Evolutionary conservation across 2,113 vertebrate genomes (phyloP).

Genomic region (Oreotragus oreotragus): DNA sequence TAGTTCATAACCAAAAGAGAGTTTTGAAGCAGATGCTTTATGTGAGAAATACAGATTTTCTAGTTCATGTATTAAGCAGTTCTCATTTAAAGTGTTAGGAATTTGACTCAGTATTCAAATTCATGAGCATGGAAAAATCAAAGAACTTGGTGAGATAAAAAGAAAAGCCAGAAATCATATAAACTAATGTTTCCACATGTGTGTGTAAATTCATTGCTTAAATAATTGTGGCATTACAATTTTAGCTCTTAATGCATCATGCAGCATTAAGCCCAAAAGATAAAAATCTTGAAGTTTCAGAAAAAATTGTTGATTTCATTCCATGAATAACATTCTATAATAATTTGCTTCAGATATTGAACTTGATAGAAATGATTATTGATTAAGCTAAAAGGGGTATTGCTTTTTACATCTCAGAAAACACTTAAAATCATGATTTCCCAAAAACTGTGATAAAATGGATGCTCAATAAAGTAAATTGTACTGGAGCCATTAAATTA

Average conservation of each 20-base stretch:
- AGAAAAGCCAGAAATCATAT: background rate
- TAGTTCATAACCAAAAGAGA: background rate
- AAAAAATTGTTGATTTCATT: background rate
- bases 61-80: background rate
- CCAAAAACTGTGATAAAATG: background rate
- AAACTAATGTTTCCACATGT: background rate
- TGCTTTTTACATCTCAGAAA: background rate
- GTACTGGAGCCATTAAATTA: background rate
- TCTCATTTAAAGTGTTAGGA: background rate
- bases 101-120: background rate
- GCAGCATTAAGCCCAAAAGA: background rate
- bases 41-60: background rate
- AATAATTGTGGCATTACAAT: background rate
- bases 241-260: slow-evolving; percentile 31
- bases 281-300: background rate
- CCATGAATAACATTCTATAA: background rate
- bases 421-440: background rate
- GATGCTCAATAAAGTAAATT: slow-evolving; percentile 36
- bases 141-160: background rate
- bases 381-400: slow-evolving; percentile 31
- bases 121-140: background rate
- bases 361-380: slow-evolving; percentile 20
- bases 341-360: background rate
- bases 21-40: background rate
- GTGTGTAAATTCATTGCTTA: background rate